Evolutionary conservation across 1,140 invertebrate species (phyloP).

Genomic region (Sinella curviseta): DNA sequence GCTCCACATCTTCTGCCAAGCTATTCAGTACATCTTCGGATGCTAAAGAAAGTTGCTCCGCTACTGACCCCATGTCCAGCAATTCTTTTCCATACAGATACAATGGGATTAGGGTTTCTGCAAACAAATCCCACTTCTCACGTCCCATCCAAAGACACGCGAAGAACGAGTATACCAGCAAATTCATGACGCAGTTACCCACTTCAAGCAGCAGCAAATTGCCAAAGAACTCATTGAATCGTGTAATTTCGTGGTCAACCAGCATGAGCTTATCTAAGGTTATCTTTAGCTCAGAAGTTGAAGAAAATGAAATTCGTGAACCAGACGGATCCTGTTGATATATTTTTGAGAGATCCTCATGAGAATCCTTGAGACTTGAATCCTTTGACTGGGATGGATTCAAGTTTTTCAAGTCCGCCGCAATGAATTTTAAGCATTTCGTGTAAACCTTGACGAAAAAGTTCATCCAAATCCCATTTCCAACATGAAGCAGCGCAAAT

Average conservation of each 20-base stretch:
- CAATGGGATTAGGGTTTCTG: background rate
- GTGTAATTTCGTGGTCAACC: slow-evolving; percentile 24
- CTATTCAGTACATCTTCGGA: slow-evolving; percentile 6
- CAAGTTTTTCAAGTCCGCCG: background rate
- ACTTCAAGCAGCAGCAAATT: slow-evolving; percentile 26
- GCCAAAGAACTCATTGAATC: slow-evolving; percentile 36
- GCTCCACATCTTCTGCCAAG: background rate
- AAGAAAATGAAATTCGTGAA: background rate
- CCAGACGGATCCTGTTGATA: background rate
- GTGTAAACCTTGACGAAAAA: slow-evolving; percentile 40
- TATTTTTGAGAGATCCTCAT: background rate
- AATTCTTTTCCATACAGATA: slow-evolving; percentile 20
- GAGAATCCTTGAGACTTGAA: background rate
- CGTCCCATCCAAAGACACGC: slow-evolving; percentile 24
- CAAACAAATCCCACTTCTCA: background rate
- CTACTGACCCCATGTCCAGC: background rate
- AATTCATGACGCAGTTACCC: slow-evolving; percentile 20
- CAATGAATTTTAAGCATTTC: slow-evolving; percentile 23
- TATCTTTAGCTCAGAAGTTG: background rate
- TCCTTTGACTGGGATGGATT: background rate
- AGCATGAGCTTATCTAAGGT: background rate
- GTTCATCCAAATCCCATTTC: slow-evolving; percentile 32
- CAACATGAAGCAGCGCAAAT: background rate
- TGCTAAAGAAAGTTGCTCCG: background rate
- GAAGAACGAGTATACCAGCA: slow-evolving; percentile 34